Percentiles rank a stretch among this genome's conserved stretches.
Conservation (phyloP, 1,140 invertebrate species). For the Pygmarrhopalites habei region DNA sequence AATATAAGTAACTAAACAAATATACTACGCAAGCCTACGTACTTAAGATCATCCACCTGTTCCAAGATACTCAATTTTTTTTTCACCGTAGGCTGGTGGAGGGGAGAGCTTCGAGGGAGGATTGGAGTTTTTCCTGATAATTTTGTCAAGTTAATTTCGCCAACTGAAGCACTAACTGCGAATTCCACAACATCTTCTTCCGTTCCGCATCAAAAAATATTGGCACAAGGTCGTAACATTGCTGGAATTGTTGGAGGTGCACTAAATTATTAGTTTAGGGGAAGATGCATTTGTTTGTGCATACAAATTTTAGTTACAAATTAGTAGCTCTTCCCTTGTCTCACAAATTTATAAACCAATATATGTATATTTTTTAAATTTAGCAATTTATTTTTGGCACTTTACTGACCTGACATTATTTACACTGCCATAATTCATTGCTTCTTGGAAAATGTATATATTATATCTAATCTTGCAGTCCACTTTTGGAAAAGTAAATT, state of each 20-base stretch:
- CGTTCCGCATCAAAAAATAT: conserved; percentile 17
- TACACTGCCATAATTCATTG: no score
- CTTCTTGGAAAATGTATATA: no score
- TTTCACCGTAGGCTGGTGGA: conserved; percentile 60
- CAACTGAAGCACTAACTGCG: conserved; percentile 6
- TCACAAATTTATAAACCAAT: background rate
- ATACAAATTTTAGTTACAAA: background rate
- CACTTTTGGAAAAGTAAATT: no score
- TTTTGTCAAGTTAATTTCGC: conserved; percentile 68
- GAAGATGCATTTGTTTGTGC: background rate
- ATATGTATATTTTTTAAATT: background rate
- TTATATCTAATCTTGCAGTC: no score
- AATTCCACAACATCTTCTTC: background rate
- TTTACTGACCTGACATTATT: background rate
- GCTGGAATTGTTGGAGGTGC: conserved; percentile 7
- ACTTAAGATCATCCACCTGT: no score
- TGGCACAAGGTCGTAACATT: conserved; percentile 27
- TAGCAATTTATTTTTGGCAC: background rate
- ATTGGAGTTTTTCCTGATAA: conserved; percentile 95
- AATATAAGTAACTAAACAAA: conserved; percentile 48
- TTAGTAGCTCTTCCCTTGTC: background rate
- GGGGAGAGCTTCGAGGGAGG: conserved; percentile 80
- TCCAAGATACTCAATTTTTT: no score
- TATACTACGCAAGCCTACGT: no score
- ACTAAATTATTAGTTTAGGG: background rate